These are phyloP conservation scores for Achlya flavicornis DNA, from an alignment of 2,888 invertebrate species.

Conservation along the genomic window DNA sequence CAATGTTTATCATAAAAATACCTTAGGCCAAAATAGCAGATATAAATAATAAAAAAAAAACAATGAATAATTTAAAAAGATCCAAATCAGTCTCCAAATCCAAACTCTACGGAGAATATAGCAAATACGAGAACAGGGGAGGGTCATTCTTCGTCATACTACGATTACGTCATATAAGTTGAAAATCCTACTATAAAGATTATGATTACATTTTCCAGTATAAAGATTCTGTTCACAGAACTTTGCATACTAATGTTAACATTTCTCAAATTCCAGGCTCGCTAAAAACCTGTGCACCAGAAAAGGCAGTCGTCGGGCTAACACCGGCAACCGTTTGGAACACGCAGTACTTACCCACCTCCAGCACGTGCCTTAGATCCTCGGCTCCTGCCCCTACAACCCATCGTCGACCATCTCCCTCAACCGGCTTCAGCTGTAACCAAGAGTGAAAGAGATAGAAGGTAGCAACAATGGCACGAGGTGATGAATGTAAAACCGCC, in stretches of 20 bases:
- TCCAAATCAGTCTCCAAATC: too few relatives aligned
- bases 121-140: background rate
- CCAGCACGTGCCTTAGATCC: conserved; percentile 92
- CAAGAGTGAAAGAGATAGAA: conserved; percentile 51
- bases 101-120: too few relatives aligned
- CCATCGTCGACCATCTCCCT: conserved; percentile 56
- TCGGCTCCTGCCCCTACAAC: conserved; percentile 24
- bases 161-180: too few relatives aligned
- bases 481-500: conserved; percentile 78
- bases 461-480: conserved; percentile 74
- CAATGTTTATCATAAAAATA: background rate
- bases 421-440: conserved; percentile 57
- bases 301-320: conserved; percentile 93
- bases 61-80: background rate
- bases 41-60: too few relatives aligned
- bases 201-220: too few relatives aligned
- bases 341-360: conserved; percentile 92
- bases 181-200: too few relatives aligned
- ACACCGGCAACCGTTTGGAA: conserved; percentile 93
- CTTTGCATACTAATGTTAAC: conserved; percentile 4
- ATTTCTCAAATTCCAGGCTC: conserved; percentile 83
- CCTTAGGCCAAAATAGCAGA: background rate
- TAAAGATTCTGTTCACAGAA: too few relatives aligned
- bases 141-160: too few relatives aligned
- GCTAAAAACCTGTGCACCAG: conserved; percentile 91